Evolutionary conservation across 2,113 vertebrate species (phyloP).

Genomic region (Dipodomys ordii): DNA sequence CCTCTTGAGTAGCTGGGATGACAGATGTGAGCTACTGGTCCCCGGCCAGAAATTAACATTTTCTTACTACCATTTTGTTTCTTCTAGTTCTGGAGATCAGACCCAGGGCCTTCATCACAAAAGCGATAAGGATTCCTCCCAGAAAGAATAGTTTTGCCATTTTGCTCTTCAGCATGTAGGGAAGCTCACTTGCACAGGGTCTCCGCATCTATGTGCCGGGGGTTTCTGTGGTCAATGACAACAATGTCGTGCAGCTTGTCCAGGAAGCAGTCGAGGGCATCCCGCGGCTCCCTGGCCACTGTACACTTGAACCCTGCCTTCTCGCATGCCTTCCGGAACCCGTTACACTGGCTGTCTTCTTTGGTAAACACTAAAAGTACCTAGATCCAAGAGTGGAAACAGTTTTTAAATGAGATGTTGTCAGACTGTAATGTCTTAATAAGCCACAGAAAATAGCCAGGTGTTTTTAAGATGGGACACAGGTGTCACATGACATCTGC

Average conservation of each 20-base stretch:
- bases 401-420: not conserved
- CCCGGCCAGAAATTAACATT: not conserved
- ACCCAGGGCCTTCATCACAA: not conserved
- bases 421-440: constrained; percentile 18
- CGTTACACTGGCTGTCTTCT: constrained; percentile 96
- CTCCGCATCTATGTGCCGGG: constrained; percentile 95
- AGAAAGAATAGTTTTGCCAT: not conserved
- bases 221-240: constrained; percentile 97
- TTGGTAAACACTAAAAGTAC: constrained; percentile 99
- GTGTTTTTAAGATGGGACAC: constrained; percentile 10
- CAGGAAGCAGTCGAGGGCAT: constrained; percentile 93
- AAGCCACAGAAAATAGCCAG: not conserved
- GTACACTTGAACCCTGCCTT: constrained; percentile 94
- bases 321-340: constrained; percentile 97
- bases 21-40: too few relatives aligned
- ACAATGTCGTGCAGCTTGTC: constrained; percentile 97
- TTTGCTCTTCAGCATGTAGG: not conserved
- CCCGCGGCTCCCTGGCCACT: constrained; percentile 91
- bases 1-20: too few relatives aligned
- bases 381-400: constrained; percentile 83
- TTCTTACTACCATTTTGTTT: not conserved
- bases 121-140: not conserved
- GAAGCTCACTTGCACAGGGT: constrained; percentile 95
- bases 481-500: not conserved
- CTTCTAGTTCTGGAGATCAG: not conserved